These are phyloP conservation scores for Tetranychus urticae DNA, from an alignment of 1,140 invertebrate species.

Conservation along the genomic window DNA sequence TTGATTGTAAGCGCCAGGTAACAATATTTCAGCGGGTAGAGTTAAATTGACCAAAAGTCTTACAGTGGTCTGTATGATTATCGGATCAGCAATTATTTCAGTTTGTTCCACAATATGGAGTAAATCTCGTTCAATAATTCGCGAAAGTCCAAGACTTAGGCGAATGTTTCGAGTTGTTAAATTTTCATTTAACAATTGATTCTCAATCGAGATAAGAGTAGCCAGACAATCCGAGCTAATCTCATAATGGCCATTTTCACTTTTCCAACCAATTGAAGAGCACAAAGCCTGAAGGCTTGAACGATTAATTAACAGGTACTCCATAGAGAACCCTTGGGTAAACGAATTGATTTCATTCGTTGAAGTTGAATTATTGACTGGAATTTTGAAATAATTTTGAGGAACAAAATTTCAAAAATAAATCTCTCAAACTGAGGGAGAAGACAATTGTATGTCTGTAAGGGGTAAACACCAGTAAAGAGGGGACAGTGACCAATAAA, in stretches of 20 bases:
- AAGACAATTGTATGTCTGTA: too few species aligned
- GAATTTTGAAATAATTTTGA: too few species aligned
- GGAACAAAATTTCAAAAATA: too few species aligned
- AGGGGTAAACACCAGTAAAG: too few species aligned
- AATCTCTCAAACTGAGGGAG: too few species aligned
- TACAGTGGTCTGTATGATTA: neutral
- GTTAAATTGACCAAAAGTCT: neutral
- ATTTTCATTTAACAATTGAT: neutral
- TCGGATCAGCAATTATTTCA: neutral
- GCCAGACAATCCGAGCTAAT: neutral
- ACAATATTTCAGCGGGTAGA: neutral
- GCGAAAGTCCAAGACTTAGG: neutral
- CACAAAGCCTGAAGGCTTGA: neutral
- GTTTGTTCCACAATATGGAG: neutral
- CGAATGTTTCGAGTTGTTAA: neutral
- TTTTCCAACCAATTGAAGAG: neutral
- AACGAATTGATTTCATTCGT: too few species aligned
- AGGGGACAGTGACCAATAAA: too few species aligned
- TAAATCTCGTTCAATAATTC: neutral
- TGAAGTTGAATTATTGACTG: too few species aligned
- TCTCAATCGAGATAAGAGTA: neutral
- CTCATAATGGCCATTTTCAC: neutral
- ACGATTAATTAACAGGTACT: neutral
- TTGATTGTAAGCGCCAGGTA: neutral
- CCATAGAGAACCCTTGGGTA: neutral